Base-by-base conservation (phyloP, 1,140 invertebrate species). In the Harlomillsia oculata region DNA sequence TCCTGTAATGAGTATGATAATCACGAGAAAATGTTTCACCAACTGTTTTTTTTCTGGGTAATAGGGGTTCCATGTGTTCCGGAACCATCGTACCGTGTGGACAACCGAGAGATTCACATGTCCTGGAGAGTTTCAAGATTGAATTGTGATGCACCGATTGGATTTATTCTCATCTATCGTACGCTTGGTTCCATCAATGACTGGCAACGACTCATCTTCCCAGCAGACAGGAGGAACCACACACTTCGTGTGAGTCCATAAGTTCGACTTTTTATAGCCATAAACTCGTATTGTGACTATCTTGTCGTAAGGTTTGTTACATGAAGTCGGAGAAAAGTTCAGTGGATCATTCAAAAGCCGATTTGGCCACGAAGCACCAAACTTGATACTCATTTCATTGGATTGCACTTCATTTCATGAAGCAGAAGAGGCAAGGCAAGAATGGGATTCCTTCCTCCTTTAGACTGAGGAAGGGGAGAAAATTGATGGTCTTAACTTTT, bases 401-500 rank as follows among this genome's bases (percentile, higher is more conserved):
- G n/a, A n/a, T n/a, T n/a, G n/a, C n/a, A n/a, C n/a, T n/a, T n/a
- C n/a, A 50, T 50, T 50, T 50, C 48, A 50, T 50, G 48, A 50
- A 28, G 28, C 11, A 18, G 46, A 49, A 28, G 21, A 45, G 43
- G 30, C 43, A 25, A 45, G 25, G 18, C 39, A 40, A 18, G 45
- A n/a, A n/a, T n/a, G 45, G 16, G 45, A 48, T 32, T 48, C 45
- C 28, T 48, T 30, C 36, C 43, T 48, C 34, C 21, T 30, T 50
- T n/a, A n/a, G n/a, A n/a, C n/a, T n/a, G n/a, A n/a, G n/a, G n/a
- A n/a, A n/a, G n/a, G 32, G 30, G 44, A 52, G 48, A 49, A 58
- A 52, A 58, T 53, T 58, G 56, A 58, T 58, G 49, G 56, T 30
- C 46, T 50, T 52, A 58, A 58, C 49, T 58, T 58, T 58, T 36